phyloP scores from a whole-genome alignment of 2,888 invertebrate species.

The Papilio elwesi region DNA sequence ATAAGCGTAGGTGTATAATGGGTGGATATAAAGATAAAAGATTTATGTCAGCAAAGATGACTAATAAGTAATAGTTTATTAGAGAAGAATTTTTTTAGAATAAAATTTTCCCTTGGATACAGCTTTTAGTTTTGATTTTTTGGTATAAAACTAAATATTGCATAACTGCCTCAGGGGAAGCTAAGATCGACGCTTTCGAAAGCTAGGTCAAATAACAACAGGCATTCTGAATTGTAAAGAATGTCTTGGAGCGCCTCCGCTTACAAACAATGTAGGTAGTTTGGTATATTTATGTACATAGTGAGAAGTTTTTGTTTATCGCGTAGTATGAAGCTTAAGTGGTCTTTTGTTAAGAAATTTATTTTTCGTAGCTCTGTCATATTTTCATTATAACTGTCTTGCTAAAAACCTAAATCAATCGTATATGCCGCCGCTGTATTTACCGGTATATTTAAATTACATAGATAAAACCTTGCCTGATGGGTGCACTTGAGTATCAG shows the following conservation, averaged over 20 bases:
- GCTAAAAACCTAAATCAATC: neutral
- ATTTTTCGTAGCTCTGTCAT: neutral
- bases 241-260: constrained; percentile 11
- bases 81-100: too few relatives aligned
- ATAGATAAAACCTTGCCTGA: too few relatives aligned
- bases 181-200: constrained; percentile 7
- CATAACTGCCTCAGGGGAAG: neutral
- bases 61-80: too few relatives aligned
- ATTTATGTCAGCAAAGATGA: too few relatives aligned
- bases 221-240: constrained; percentile 23
- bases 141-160: neutral
- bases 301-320: constrained; percentile 1
- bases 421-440: too few relatives aligned
- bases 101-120: neutral
- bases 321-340: constrained; percentile 5
- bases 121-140: neutral
- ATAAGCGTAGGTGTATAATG: too few relatives aligned
- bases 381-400: neutral
- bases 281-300: constrained; percentile 10
- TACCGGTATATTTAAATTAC: too few relatives aligned
- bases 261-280: constrained; percentile 7
- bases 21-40: too few relatives aligned
- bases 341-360: constrained; percentile 15
- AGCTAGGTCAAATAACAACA: constrained; percentile 24
- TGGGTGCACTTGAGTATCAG: too few relatives aligned